Evolutionary conservation across 2,113 vertebrate species (phyloP), one percentile per base, ranked within the genome.

Genomic region (Solenodon paradoxus): DNA sequence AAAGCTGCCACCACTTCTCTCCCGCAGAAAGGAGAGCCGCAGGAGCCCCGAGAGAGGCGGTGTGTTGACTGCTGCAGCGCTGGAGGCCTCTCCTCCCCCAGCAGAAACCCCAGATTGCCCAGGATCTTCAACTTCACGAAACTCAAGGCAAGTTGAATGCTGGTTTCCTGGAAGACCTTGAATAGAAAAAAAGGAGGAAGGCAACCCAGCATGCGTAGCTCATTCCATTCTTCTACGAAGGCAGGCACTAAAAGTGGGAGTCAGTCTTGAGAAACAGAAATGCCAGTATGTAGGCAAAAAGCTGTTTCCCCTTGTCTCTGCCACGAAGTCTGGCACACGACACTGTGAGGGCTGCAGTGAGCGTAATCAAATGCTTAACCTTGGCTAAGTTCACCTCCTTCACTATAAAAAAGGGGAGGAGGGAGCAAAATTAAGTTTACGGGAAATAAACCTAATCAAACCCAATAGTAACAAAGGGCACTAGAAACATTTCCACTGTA

Each of bases 391-490:
- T 92, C 55, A 47, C 61, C 81, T 97, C 92, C 66, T 90, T 12
- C 84, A 92, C 88, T 77, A 87, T 51, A 55, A 90, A 91, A 77
- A 40, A 7, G 1, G 19, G 64, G 4, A 1, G 0, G 24, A 75
- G 71, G 26, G 22, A 24, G 40, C 8, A 13, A 81, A 97, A 98
- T 96, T 88, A 98, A 97, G 90, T 92, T 95, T 93, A 97, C 80
- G 13, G 92, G 98, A 98, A 99, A 98, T 95, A 95, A 97, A 95
- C 97, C 97, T 98, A 99, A 99, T 98, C 98, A 98, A 98, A 98
- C 97, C 98, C 71, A 97, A 66, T 59, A 79, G 95, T 92, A 98
- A 98, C 98, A 98, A 98, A 98, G 97, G 98, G 98, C 98, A 98
- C 96, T 90, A 97, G 97, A 97, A 98, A 94, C 96, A 96, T 57